Evolutionary conservation across 1,140 invertebrate genomes (phyloP).

Genomic region (Drosophila pachea): DNA sequence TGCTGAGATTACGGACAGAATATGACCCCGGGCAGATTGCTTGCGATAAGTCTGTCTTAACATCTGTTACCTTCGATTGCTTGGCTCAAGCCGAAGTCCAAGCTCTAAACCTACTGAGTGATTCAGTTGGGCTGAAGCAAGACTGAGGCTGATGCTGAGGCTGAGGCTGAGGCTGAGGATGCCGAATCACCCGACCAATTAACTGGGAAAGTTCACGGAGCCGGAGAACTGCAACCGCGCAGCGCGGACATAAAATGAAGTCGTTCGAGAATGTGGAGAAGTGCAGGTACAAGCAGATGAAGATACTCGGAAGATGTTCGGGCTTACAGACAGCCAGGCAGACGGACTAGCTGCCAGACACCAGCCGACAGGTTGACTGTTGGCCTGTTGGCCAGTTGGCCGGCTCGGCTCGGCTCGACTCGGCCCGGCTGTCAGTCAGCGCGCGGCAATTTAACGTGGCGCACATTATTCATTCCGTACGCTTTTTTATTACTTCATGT

Average conservation of each 20-base stretch:
- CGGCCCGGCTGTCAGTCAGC: slow-evolving; percentile 37
- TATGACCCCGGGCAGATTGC: no score
- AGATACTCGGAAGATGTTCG: slow-evolving; percentile 41
- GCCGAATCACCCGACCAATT: slow-evolving; percentile 66
- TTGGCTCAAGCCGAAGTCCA: no score
- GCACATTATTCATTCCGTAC: slow-evolving; percentile 77
- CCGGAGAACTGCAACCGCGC: slow-evolving; percentile 66
- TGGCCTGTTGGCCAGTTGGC: slow-evolving; percentile 17
- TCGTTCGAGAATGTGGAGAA: slow-evolving; percentile 66
- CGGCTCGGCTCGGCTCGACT: no score
- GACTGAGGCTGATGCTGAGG: slow-evolving; percentile 7
- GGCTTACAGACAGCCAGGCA: slow-evolving; percentile 4
- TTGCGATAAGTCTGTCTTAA: no score
- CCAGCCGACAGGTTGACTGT: slow-evolving; percentile 42
- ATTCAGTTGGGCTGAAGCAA: no score
- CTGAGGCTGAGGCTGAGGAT: slow-evolving; percentile 27
- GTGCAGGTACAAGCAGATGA: slow-evolving; percentile 38
- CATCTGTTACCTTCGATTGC: neutral
- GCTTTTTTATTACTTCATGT: slow-evolving; percentile 78
- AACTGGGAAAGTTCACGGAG: slow-evolving; percentile 73
- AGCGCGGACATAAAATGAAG: slow-evolving; percentile 73
- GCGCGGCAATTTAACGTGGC: slow-evolving; percentile 67
- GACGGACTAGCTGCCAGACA: slow-evolving; percentile 9
- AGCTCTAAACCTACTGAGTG: neutral
- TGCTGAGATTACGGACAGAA: no score